phyloP scores from a whole-genome alignment of 2,113 vertebrate species.

The Struthidea cinerea region DNA sequence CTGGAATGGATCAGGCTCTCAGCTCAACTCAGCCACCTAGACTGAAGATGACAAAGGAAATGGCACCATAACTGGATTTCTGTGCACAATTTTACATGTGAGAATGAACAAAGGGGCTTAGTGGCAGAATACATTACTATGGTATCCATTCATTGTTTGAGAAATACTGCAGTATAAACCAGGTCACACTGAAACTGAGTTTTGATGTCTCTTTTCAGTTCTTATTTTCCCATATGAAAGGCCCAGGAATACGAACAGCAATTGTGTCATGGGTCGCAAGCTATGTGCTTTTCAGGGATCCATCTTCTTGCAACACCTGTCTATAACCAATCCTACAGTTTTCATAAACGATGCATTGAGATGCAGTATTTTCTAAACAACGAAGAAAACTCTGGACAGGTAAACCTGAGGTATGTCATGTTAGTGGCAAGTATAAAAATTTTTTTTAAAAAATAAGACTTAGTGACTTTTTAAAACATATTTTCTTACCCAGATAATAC shows the following conservation, averaged over 20 bases:
- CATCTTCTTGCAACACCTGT: background rate
- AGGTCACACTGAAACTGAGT: background rate
- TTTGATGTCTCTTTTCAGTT: background rate
- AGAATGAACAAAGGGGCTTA: background rate
- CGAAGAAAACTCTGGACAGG: background rate
- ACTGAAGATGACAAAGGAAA: background rate
- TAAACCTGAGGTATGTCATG: background rate
- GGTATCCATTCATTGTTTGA: background rate
- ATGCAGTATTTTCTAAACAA: background rate
- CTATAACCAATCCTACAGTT: background rate
- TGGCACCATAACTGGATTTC: background rate
- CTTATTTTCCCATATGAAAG: background rate
- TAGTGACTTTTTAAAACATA: background rate
- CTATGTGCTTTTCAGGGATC: background rate
- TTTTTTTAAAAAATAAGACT: too few relatives aligned
- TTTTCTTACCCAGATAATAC: background rate
- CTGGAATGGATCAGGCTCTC: background rate
- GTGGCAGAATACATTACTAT: background rate
- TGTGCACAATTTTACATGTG: background rate
- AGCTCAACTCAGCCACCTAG: background rate
- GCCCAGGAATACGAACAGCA: background rate
- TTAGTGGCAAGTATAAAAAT: background rate
- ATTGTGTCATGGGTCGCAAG: background rate
- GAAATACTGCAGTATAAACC: background rate
- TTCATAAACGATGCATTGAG: background rate